These are phyloP conservation scores for Hoplodrina blanda DNA, from an alignment of 2,888 invertebrate genomes.

Conservation along the genomic window DNA sequence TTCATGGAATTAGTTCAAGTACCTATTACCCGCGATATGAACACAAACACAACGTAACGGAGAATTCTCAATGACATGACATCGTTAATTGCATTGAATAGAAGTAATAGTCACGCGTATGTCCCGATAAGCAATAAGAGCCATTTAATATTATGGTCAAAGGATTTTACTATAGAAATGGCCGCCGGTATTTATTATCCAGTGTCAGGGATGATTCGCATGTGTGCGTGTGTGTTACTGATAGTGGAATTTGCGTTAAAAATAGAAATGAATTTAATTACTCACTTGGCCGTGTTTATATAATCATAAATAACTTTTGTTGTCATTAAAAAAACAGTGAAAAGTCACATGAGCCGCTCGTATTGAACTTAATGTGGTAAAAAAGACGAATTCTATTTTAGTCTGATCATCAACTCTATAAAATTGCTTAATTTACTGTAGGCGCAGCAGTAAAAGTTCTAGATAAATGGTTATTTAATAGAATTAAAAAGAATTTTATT, in stretches of 20 bases:
- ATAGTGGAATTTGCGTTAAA: constrained; percentile 11
- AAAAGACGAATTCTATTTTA: constrained; percentile 15
- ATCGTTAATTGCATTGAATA: constrained; percentile 34
- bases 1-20: not conserved
- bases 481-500: constrained; percentile 13
- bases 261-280: constrained; percentile 14
- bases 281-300: constrained; percentile 15
- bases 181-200: constrained; percentile 26
- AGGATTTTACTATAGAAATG: constrained; percentile 23
- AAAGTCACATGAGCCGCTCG: not conserved
- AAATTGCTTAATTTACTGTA: constrained; percentile 34
- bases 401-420: constrained; percentile 25
- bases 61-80: constrained; percentile 18
- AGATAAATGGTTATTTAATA: constrained; percentile 24
- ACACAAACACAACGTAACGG: constrained; percentile 11
- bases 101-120: constrained; percentile 26
- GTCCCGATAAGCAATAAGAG: constrained; percentile 32
- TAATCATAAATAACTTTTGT: constrained; percentile 17
- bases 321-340: constrained; percentile 15
- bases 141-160: constrained; percentile 23
- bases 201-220: constrained; percentile 26
- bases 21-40: not conserved
- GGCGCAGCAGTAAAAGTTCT: constrained; percentile 22
- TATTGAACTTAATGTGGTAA: constrained; percentile 5
- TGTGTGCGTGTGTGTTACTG: constrained; percentile 18